phyloP scores from a whole-genome alignment of 2,888 invertebrate genomes.

The Athripsodes cinereus region DNA sequence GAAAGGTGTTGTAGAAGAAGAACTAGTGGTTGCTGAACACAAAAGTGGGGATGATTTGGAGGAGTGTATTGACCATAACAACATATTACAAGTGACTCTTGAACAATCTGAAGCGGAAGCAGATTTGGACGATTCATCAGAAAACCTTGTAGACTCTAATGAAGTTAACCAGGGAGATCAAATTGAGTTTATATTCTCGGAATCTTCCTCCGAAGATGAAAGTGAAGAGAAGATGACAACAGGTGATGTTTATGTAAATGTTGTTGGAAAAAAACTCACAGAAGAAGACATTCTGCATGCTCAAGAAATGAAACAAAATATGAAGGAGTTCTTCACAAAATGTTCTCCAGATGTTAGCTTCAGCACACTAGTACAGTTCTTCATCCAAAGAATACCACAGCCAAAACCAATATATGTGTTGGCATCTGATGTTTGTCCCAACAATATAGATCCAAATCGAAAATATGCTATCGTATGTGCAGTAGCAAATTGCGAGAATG shows the following conservation, averaged over 20 bases:
- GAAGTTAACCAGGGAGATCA: neutral
- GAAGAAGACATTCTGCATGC: conserved; percentile 8
- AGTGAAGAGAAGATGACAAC: conserved; percentile 8
- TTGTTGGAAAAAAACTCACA: conserved; percentile 7
- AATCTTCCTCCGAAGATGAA: conserved; percentile 10
- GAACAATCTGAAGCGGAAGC: neutral
- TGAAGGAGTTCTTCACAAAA: conserved; percentile 19
- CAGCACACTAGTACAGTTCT: conserved; percentile 8
- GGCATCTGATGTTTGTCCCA: conserved; percentile 11
- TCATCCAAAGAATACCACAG: conserved; percentile 11
- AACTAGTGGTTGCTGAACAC: conserved; percentile 3
- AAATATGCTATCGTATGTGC: conserved; percentile 18
- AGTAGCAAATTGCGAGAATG: conserved; percentile 14
- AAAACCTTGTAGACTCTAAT: conserved; percentile 3
- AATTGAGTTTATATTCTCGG: neutral
- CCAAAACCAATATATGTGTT: conserved; percentile 12
- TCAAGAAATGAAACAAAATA: conserved; percentile 16
- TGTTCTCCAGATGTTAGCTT: conserved; percentile 12
- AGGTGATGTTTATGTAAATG: conserved; percentile 12
- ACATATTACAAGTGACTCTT: neutral
- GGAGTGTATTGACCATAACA: conserved; percentile 3
- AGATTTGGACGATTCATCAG: neutral
- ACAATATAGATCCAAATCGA: neutral
- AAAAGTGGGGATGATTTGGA: conserved; percentile 9
- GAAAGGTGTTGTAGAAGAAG: conserved; percentile 4